phyloP scores from a whole-genome alignment of 2,888 invertebrate genomes.

The Timandra comae region DNA sequence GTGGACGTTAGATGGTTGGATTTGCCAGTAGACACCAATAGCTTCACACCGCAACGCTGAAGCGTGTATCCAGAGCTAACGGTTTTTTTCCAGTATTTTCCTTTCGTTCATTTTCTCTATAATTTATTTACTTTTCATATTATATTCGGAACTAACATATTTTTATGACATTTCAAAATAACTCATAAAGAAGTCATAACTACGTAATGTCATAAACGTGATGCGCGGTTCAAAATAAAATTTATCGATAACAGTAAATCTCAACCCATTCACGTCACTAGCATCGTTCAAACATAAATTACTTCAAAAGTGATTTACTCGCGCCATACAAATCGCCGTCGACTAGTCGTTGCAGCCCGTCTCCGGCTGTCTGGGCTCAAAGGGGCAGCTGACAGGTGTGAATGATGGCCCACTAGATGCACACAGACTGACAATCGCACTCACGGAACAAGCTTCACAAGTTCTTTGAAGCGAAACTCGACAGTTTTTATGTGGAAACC shows the following conservation, averaged over 20 bases:
- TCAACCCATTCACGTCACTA: constrained; percentile 42
- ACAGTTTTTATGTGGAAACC: constrained; percentile 37
- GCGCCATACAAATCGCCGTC: constrained; percentile 59
- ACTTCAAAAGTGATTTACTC: constrained; percentile 73
- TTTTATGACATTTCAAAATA: too few species aligned
- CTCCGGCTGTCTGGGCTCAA: constrained; percentile 48
- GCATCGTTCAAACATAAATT: constrained; percentile 55
- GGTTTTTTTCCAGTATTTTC: too few species aligned
- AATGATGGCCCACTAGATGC: constrained; percentile 47
- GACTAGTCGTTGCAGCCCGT: constrained; percentile 57
- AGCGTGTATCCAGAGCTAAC: too few species aligned
- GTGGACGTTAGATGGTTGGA: too few species aligned
- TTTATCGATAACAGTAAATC: constrained; percentile 14
- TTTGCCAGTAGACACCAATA: too few species aligned
- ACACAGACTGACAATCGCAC: constrained; percentile 54
- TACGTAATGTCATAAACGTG: background rate
- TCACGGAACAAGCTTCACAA: constrained; percentile 38
- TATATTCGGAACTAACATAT: too few species aligned
- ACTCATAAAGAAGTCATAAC: too few species aligned
- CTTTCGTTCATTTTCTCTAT: too few species aligned
- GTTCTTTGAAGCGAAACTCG: constrained; percentile 57
- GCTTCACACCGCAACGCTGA: too few species aligned
- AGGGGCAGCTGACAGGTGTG: constrained; percentile 63
- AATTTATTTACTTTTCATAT: too few species aligned
- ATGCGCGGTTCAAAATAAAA: constrained; percentile 6